Percentiles rank a stretch among this genome's conserved stretches.
phyloP scores from a whole-genome alignment of 2,797 vertebrate species.

The Pipistrellus nathusii region DNA sequence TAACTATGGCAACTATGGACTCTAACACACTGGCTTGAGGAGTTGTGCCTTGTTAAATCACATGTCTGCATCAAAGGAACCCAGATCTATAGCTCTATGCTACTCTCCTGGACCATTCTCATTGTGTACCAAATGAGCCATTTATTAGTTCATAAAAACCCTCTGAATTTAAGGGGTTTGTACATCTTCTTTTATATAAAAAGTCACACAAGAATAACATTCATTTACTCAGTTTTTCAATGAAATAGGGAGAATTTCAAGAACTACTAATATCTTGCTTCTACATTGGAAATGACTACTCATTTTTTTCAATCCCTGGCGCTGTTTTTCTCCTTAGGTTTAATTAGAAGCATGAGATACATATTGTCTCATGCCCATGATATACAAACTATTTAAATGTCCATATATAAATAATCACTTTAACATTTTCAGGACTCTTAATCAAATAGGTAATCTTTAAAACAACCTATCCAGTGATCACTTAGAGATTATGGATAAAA shows the following conservation, averaged over 20 bases:
- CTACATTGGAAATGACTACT: background rate
- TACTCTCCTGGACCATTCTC: background rate
- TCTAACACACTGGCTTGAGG: background rate
- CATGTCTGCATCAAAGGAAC: background rate
- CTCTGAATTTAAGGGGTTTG: background rate
- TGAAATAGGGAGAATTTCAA: conserved; percentile 42
- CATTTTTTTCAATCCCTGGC: background rate
- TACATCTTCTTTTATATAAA: conserved; percentile 13
- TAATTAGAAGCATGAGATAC: conserved; percentile 25
- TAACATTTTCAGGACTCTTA: background rate
- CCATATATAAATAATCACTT: conserved; percentile 35
- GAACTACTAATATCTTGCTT: background rate
- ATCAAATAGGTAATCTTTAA: conserved; percentile 18
- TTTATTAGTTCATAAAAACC: conserved; percentile 16
- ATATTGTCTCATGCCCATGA: background rate
- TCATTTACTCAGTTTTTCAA: background rate
- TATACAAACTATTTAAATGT: conserved; percentile 25
- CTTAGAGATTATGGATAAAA: background rate
- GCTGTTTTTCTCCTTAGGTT: conserved; percentile 37
- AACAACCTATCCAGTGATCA: background rate
- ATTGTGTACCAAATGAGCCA: background rate
- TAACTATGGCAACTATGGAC: background rate
- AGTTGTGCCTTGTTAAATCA: conserved; percentile 26
- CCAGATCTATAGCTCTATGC: background rate
- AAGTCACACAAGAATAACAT: background rate